Conservation (phyloP, 2,113 vertebrate genomes). For the Procavia capensis region DNA sequence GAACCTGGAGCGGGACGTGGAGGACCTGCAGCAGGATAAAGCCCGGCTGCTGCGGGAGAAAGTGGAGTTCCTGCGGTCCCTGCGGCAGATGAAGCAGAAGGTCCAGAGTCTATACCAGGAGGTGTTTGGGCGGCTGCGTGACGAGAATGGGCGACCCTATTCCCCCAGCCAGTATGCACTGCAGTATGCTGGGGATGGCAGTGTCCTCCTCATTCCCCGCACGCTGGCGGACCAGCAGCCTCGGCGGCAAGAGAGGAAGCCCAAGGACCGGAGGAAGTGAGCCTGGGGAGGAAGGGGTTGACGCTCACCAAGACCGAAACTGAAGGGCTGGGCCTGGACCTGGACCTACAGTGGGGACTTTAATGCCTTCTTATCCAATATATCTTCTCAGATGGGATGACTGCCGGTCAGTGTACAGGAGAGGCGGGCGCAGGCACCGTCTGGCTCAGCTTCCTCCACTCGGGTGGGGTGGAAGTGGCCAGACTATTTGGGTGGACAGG, state of each 20-base stretch:
- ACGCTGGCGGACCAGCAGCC: slow-evolving; percentile 89
- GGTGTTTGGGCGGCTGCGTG: slow-evolving; percentile 95
- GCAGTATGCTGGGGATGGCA: slow-evolving; percentile 94
- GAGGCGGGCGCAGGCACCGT: slow-evolving; percentile 77
- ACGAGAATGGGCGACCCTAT: slow-evolving; percentile 96
- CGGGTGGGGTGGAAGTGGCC: slow-evolving; percentile 25
- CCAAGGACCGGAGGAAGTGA: slow-evolving; percentile 98
- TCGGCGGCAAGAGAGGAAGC: slow-evolving; percentile 94
- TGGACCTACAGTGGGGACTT: slow-evolving; percentile 87
- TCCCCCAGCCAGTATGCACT: slow-evolving; percentile 95
- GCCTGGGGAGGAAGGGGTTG: slow-evolving; percentile 65
- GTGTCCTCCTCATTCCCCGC: slow-evolving; percentile 94
- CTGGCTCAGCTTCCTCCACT: slow-evolving; percentile 54
- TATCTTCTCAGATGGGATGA: slow-evolving; percentile 89
- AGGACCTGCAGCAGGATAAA: slow-evolving; percentile 95
- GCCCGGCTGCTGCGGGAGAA: slow-evolving; percentile 96
- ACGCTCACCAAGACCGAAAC: slow-evolving; percentile 80
- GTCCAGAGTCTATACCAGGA: slow-evolving; percentile 97
- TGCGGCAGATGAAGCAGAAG: slow-evolving; percentile 99
- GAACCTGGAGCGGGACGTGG: slow-evolving; percentile 97
- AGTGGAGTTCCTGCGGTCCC: slow-evolving; percentile 95
- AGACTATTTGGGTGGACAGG: slow-evolving; percentile 54
- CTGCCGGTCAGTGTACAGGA: slow-evolving; percentile 88
- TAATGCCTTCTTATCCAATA: slow-evolving; percentile 88
- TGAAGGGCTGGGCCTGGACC: slow-evolving; percentile 88